These are phyloP conservation scores for Octopus sinensis DNA, from an alignment of 1,140 invertebrate species.

Conservation along the genomic window DNA sequence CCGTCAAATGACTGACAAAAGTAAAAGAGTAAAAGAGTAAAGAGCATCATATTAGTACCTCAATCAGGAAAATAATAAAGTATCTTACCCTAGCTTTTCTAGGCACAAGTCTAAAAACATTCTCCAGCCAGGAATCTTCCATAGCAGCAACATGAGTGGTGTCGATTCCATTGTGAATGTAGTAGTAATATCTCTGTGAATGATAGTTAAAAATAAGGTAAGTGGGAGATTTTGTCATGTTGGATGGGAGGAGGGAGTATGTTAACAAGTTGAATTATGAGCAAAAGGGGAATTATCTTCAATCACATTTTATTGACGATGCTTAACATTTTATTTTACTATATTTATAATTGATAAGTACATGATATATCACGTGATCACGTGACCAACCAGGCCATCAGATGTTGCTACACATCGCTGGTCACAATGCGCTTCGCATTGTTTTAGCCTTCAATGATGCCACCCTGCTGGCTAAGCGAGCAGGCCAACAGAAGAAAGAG, in stretches of 20 bases:
- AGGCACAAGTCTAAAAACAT: constrained; percentile 59
- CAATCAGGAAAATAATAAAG: no score
- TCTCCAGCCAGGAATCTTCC: constrained; percentile 60
- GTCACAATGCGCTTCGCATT: no score
- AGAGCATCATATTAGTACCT: no score
- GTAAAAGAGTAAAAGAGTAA: no score
- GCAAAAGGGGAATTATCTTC: not conserved
- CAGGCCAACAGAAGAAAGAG: no score
- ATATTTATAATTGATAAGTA: not conserved
- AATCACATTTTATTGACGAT: not conserved
- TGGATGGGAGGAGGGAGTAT: not conserved
- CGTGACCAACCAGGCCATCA: not conserved
- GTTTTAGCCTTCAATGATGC: no score
- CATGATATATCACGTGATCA: not conserved
- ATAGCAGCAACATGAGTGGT: constrained; percentile 80
- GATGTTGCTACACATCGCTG: no score
- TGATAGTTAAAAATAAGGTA: constrained; percentile 1
- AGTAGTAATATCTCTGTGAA: constrained; percentile 77
- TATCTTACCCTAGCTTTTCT: constrained; percentile 46
- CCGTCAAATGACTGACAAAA: no score
- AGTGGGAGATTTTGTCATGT: not conserved
- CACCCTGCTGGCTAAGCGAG: no score
- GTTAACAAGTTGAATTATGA: not conserved
- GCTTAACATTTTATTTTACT: not conserved
- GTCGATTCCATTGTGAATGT: constrained; percentile 82